Evolutionary conservation across 2,113 vertebrate species (phyloP).

Genomic region (Cichladusa arquata): DNA sequence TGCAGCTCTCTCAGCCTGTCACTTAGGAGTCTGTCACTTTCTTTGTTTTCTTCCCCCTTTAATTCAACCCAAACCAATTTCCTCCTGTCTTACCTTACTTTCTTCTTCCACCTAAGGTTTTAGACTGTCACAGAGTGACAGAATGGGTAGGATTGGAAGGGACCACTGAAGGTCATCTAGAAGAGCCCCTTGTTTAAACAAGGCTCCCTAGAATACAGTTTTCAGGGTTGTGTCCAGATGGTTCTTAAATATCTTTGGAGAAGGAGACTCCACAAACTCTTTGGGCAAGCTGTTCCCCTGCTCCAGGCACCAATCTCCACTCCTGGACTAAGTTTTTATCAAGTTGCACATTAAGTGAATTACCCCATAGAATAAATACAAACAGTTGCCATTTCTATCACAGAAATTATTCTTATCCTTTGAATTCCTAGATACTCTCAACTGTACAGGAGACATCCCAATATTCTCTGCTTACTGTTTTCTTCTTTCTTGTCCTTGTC

Average conservation of each 20-base stretch:
- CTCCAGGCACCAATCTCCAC: background rate
- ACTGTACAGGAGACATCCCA: rapidly evolving
- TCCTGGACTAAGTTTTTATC: background rate
- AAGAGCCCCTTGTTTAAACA: background rate
- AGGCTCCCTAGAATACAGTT: rapidly evolving
- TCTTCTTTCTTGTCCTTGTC: background rate
- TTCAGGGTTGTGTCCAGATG: background rate
- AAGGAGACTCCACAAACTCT: background rate
- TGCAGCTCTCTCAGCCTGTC: background rate
- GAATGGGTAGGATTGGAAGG: background rate
- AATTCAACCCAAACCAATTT: background rate
- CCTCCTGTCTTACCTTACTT: background rate
- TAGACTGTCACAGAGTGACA: background rate
- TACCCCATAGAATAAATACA: background rate
- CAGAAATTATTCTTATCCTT: background rate
- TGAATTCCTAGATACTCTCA: background rate
- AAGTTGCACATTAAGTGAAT: background rate
- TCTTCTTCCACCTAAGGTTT: background rate
- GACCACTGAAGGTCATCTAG: background rate
- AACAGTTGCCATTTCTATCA: background rate
- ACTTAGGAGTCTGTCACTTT: background rate
- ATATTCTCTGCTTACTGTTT: background rate
- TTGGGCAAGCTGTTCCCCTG: background rate
- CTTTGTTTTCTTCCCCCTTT: background rate
- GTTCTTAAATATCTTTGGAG: background rate